phyloP scores from a whole-genome alignment of 1,140 invertebrate species.

The Kradibia gibbosae region DNA sequence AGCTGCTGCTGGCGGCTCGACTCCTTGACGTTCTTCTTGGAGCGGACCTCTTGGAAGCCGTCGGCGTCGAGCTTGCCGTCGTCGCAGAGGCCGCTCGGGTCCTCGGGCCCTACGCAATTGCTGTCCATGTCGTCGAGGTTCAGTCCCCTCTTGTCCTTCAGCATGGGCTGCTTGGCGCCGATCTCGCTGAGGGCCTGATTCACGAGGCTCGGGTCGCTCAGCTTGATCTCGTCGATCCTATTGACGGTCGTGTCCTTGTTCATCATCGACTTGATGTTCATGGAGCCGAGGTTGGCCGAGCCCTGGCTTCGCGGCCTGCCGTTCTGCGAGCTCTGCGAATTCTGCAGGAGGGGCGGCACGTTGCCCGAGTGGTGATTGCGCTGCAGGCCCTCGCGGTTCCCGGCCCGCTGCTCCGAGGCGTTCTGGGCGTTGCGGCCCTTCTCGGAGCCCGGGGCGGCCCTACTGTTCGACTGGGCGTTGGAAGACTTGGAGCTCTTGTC shows the following conservation, averaged over 20 bases:
- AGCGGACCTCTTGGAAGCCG: conserved; percentile 90
- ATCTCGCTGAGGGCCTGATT: conserved; percentile 76
- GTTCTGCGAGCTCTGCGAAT: conserved; percentile 59
- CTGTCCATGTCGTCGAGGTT: conserved; percentile 65
- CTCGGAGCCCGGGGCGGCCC: conserved; percentile 65
- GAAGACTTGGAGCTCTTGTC: conserved; percentile 59
- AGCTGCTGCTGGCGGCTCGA: conserved; percentile 71
- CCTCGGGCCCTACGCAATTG: conserved; percentile 65
- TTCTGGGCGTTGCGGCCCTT: conserved; percentile 64
- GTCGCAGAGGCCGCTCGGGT: conserved; percentile 55
- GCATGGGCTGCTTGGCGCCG: conserved; percentile 64
- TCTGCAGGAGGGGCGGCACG: conserved; percentile 60
- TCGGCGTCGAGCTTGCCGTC: conserved; percentile 76
- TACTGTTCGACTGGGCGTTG: conserved; percentile 54
- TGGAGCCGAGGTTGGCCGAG: conserved; percentile 54
- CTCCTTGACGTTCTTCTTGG: conserved; percentile 83
- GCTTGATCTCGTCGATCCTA: conserved; percentile 76
- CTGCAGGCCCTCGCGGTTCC: conserved; percentile 45
- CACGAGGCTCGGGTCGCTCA: conserved; percentile 74
- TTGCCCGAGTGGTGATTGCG: conserved; percentile 63
- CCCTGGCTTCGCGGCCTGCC: conserved; percentile 64
- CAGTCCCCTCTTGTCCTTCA: conserved; percentile 52
- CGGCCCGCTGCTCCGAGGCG: conserved; percentile 56
- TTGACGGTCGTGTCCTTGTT: conserved; percentile 73
- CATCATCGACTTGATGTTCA: conserved; percentile 52